These are phyloP conservation scores for Leptarthrus brevirostris DNA, from an alignment of 2,888 invertebrate species.

Conservation along the genomic window DNA sequence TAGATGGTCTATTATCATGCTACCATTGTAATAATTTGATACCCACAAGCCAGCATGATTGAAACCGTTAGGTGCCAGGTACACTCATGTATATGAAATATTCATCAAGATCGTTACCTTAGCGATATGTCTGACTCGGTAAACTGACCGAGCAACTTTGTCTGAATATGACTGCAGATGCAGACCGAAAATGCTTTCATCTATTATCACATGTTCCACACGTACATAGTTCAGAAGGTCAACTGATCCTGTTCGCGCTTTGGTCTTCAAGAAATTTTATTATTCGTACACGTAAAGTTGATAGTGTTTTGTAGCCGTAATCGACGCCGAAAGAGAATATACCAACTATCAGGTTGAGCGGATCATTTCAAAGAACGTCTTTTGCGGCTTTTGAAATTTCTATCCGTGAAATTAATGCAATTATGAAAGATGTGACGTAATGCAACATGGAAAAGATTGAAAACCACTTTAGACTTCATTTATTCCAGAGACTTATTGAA, in stretches of 20 bases:
- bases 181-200: conserved; percentile 7
- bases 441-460: no score
- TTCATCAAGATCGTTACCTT: conserved; percentile 28
- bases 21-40: conserved; percentile 37
- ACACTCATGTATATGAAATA: conserved; percentile 3
- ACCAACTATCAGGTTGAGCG: conserved; percentile 3
- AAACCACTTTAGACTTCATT: no score
- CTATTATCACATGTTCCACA: conserved; percentile 52
- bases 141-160: not conserved
- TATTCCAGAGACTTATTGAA: no score
- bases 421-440: not conserved
- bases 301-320: not conserved
- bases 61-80: conserved; percentile 39
- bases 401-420: conserved; percentile 44
- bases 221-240: conserved; percentile 50
- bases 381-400: not conserved
- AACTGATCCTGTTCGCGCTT: conserved; percentile 53
- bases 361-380: conserved; percentile 25
- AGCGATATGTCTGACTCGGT: conserved; percentile 2
- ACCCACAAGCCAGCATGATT: conserved; percentile 17
- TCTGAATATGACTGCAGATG: not conserved
- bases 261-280: conserved; percentile 12
- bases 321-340: not conserved
- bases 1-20: conserved; percentile 26
- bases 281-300: conserved; percentile 17